phyloP scores from a whole-genome alignment of 2,888 invertebrate species.

The Herminia tarsipennalis region DNA sequence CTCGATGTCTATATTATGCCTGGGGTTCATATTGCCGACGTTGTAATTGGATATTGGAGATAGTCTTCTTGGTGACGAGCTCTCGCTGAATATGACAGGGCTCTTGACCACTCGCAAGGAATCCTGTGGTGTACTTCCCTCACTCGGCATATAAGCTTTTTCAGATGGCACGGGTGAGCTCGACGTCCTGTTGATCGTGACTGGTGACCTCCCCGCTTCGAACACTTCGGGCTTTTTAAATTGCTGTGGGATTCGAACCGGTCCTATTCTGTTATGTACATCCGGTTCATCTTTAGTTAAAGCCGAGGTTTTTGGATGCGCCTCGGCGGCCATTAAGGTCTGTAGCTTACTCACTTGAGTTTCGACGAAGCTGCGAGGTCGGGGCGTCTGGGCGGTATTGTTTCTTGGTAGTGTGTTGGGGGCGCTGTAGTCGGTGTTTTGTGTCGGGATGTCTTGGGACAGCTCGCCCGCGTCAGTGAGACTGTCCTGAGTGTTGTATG shows the following conservation, averaged over 20 bases:
- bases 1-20: slow-evolving; percentile 79
- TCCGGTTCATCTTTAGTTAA: slow-evolving; percentile 64
- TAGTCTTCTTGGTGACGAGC: slow-evolving; percentile 72
- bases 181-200: slow-evolving; percentile 64
- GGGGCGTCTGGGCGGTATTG: slow-evolving; percentile 47
- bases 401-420: slow-evolving; percentile 50
- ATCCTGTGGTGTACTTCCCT: slow-evolving; percentile 68
- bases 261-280: slow-evolving; percentile 61
- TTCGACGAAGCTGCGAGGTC: slow-evolving; percentile 77
- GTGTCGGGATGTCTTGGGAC: slow-evolving; percentile 56
- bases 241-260: slow-evolving; percentile 67
- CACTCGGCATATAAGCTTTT: slow-evolving; percentile 47
- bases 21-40: slow-evolving; percentile 82
- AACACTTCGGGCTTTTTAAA: slow-evolving; percentile 59
- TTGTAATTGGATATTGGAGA: slow-evolving; percentile 81
- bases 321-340: slow-evolving; percentile 69
- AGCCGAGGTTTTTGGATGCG: slow-evolving; percentile 62
- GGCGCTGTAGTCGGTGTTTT: slow-evolving; percentile 47
- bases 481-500: slow-evolving; percentile 68
- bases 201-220: slow-evolving; percentile 59
- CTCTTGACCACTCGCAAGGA: slow-evolving; percentile 66
- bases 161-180: slow-evolving; percentile 67
- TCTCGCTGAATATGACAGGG: slow-evolving; percentile 77
- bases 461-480: slow-evolving; percentile 61
- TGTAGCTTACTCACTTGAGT: slow-evolving; percentile 79